Evolutionary conservation across 2,888 invertebrate genomes (phyloP).

Genomic region (Microplitis deprimator): DNA sequence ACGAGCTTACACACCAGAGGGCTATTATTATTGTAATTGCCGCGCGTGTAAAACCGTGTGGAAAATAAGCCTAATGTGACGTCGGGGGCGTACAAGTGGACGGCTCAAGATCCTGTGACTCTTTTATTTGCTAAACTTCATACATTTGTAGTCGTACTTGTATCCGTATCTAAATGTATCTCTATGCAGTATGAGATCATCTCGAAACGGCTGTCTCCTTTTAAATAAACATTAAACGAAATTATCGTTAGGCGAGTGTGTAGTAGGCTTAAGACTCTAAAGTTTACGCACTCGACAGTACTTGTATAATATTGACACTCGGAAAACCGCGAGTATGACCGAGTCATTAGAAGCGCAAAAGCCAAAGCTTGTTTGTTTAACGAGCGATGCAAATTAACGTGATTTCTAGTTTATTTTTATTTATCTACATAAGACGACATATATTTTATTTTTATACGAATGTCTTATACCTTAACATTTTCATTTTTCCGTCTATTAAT

Average conservation of each 20-base stretch:
- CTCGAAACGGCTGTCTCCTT: not conserved
- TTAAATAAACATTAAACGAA: conserved; percentile 1
- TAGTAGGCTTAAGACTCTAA: too few relatives aligned
- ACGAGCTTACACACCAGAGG: conserved; percentile 54
- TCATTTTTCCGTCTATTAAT: conserved; percentile 16
- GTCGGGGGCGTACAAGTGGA: conserved; percentile 45
- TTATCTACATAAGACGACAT: not conserved
- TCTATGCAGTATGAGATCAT: not conserved
- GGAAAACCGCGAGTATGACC: conserved; percentile 30
- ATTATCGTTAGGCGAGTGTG: not conserved
- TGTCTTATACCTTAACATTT: conserved; percentile 13
- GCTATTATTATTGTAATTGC: conserved; percentile 71
- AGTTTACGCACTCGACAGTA: not conserved
- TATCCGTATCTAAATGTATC: not conserved
- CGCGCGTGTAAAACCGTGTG: conserved; percentile 68
- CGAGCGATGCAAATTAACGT: conserved; percentile 71
- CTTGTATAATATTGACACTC: conserved; percentile 10
- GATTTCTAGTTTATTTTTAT: conserved; percentile 57
- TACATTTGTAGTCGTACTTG: not conserved
- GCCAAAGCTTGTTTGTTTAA: conserved; percentile 68
- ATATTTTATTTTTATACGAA: conserved; percentile 14
- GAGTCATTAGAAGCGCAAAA: conserved; percentile 52
- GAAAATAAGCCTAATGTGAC: conserved; percentile 70
- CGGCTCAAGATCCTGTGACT: conserved; percentile 3
- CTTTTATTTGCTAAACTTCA: not conserved